These are phyloP conservation scores for Falco concolor DNA, from an alignment of 2,797 vertebrate genomes.

Conservation along the genomic window DNA sequence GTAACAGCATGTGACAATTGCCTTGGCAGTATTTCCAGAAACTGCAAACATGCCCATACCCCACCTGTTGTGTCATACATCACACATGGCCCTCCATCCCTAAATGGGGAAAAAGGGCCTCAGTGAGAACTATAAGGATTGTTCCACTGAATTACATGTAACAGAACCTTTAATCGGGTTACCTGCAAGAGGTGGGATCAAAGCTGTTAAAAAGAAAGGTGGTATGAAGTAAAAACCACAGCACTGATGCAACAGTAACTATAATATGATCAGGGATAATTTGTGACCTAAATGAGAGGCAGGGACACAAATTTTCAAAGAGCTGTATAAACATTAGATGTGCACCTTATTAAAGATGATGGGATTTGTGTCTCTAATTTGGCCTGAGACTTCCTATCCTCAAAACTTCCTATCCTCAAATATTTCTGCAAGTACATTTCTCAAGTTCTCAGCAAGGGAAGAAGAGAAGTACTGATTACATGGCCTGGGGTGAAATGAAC, in stretches of 20 bases:
- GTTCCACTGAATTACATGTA: not conserved
- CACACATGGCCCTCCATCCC: not conserved
- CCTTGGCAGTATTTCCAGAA: not conserved
- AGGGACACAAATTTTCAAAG: not conserved
- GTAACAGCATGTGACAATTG: not conserved
- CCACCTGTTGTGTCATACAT: not conserved
- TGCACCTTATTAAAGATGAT: not conserved
- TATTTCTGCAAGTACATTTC: not conserved
- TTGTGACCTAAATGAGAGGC: not conserved
- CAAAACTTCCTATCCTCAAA: not conserved
- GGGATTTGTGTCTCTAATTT: slow-evolving; percentile 16
- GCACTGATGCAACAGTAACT: not conserved
- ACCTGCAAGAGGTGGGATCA: not conserved
- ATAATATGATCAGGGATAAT: not conserved
- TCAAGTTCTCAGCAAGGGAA: not conserved
- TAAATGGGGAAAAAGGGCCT: not conserved
- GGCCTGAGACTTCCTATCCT: not conserved
- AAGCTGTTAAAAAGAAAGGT: slow-evolving; percentile 1
- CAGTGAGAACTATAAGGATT: not conserved
- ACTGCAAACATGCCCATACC: not conserved
- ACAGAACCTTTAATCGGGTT: not conserved
- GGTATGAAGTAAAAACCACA: not conserved
- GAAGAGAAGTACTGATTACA: not conserved
- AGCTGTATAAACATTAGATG: not conserved
- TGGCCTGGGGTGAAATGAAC: not conserved